phyloP scores from a whole-genome alignment of 2,797 vertebrate genomes.

The Enteromius unitaeniatus region DNA sequence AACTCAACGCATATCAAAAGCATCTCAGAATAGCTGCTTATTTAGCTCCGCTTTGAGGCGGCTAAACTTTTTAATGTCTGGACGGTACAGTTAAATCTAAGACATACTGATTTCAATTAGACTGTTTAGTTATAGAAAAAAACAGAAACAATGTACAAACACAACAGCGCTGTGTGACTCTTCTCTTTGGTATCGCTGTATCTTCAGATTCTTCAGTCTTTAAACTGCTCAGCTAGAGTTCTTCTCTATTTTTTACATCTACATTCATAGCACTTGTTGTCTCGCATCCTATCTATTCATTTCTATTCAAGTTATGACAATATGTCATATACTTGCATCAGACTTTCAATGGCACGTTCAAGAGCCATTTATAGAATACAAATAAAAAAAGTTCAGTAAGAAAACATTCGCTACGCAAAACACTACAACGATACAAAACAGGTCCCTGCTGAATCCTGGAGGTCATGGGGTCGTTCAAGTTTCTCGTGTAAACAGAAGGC shows the following conservation, averaged over 20 bases:
- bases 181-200: constrained; percentile 75
- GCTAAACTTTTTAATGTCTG: not conserved
- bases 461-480: constrained; percentile 1
- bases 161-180: constrained; percentile 65
- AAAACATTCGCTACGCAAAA: constrained; percentile 9
- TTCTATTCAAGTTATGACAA: constrained; percentile 31
- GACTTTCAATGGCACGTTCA: constrained; percentile 7
- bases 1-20: not conserved
- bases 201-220: constrained; percentile 64
- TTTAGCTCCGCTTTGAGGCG: not conserved
- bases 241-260: not conserved
- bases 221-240: constrained; percentile 10
- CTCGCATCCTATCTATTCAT: not conserved
- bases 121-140: constrained; percentile 32
- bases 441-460: not conserved
- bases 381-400: constrained; percentile 17
- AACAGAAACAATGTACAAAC: constrained; percentile 13
- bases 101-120: not conserved
- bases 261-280: not conserved
- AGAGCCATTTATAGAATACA: constrained; percentile 4
- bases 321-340: constrained; percentile 8
- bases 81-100: not conserved
- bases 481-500: constrained; percentile 67
- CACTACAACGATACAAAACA: not conserved
- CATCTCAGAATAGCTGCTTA: not conserved